A percentile compares a stretch with the other conserved stretches of the same genome.
Conservation (phyloP, 2,797 vertebrate genomes). For the Anguilla marmorata region DNA sequence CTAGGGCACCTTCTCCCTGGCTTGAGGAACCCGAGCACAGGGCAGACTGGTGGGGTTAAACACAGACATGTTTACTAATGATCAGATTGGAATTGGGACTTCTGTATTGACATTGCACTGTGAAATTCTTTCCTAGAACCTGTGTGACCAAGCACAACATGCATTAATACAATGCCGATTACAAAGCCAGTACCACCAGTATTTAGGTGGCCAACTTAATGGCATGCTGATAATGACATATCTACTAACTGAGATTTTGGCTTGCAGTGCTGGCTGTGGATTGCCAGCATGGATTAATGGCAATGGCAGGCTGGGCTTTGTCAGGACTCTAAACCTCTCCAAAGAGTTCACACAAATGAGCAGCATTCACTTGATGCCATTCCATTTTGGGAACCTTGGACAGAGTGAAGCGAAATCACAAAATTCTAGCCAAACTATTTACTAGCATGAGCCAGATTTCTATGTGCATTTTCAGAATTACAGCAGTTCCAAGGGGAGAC, state of each 20-base stretch:
- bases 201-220: not conserved
- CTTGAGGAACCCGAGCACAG: not conserved
- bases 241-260: not conserved
- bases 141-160: too few species aligned
- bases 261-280: not conserved
- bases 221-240: not conserved
- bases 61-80: not conserved
- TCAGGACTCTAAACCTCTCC: not conserved
- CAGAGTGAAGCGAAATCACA: not conserved
- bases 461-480: not conserved
- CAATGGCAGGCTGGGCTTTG: not conserved
- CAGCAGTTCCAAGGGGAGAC: not conserved
- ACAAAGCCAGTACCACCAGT: not conserved
- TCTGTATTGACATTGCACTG: not conserved
- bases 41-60: not conserved
- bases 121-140: not conserved
- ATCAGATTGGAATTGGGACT: not conserved
- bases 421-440: not conserved
- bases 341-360: not conserved
- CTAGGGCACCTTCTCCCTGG: not conserved
- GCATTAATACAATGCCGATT: too few species aligned
- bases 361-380: not conserved
- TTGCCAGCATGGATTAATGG: not conserved
- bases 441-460: not conserved
- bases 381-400: not conserved